Base-by-base conservation (phyloP, 1,140 invertebrate species). In the Yoshiicerus persimilis region DNA sequence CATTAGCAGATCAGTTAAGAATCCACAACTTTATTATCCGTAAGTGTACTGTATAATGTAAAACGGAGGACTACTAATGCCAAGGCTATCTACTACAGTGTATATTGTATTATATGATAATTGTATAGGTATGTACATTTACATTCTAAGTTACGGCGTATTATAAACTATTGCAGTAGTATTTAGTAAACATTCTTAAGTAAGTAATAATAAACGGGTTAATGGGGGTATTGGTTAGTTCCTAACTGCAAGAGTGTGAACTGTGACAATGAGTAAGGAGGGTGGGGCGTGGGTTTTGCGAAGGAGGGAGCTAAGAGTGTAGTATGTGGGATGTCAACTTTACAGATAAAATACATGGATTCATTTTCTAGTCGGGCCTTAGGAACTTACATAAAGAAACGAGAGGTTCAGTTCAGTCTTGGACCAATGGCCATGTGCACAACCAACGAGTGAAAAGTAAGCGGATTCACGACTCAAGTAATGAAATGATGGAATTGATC, bases 381-480 rank as follows among this genome's bases (percentile, higher is more conserved):
- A 80, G 75, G 75, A 80, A 80, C 75, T 80, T 80, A 56, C 20
- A n/a, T 56, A 56, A 80, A 80, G 75, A 80, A 75, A 27, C 64
- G 30, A 86, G 23, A 86, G 62, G 66, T 39, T 86, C 86, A 87
- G 66, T 39, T 86, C 86, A 87, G 86, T 87, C 86, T 87, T 87
- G 27, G 75, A 87, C 38, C 38, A 77, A 83, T 80, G 86, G 86
- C 86, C 38, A 80, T 80, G 47, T 83, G 75, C 86, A 87, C 86
- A 87, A 87, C 86, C 86, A 83, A 83, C 39, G 86, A 87, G 86
- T 87, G 86, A 87, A 39, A 27, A 87, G 30, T 80, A 80, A 80
- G 30, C 75, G 75, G 20, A 80, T 80, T 80, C 11, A 34, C 75
- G 10, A 36, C 20, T 6, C 11, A 16, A 38, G 75, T 80, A 80